Evolutionary conservation across 2,888 invertebrate species (phyloP).

Genomic region (Euplagia quadripunctaria): DNA sequence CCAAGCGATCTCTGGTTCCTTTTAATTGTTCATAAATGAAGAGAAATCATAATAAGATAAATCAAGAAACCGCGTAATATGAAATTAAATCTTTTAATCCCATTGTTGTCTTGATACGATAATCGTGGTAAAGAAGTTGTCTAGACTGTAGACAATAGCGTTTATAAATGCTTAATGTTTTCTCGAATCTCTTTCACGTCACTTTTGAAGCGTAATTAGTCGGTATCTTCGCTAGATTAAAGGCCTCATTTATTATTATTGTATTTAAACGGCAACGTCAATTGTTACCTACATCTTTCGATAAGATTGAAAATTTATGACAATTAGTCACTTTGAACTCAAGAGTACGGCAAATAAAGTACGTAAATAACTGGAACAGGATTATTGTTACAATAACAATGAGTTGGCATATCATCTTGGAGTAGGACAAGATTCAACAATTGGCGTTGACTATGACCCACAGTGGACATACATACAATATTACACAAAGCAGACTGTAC

Average conservation of each 20-base stretch:
- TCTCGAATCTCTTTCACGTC: constrained; percentile 3
- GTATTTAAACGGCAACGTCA: neutral
- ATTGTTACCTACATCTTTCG: neutral
- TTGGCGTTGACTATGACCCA: neutral
- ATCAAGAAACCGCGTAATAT: neutral
- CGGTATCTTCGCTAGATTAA: neutral
- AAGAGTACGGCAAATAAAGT: too few relatives aligned
- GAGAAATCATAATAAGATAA: neutral
- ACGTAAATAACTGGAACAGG: neutral
- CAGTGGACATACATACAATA: neutral
- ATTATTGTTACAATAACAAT: neutral
- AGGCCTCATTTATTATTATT: neutral
- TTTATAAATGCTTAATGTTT: neutral
- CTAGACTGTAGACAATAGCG: constrained; percentile 7
- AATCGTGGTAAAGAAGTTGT: constrained; percentile 6
- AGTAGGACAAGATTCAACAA: neutral
- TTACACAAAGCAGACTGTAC: too few relatives aligned
- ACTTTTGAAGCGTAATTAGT: neutral
- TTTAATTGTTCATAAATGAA: neutral
- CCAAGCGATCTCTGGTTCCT: too few relatives aligned
- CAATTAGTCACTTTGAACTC: neutral
- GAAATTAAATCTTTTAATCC: constrained; percentile 6
- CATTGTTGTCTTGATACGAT: neutral
- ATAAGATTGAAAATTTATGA: neutral
- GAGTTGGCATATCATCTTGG: too few relatives aligned